Conservation (phyloP, 2,797 vertebrate species). For the Discoglossus pictus region DNA sequence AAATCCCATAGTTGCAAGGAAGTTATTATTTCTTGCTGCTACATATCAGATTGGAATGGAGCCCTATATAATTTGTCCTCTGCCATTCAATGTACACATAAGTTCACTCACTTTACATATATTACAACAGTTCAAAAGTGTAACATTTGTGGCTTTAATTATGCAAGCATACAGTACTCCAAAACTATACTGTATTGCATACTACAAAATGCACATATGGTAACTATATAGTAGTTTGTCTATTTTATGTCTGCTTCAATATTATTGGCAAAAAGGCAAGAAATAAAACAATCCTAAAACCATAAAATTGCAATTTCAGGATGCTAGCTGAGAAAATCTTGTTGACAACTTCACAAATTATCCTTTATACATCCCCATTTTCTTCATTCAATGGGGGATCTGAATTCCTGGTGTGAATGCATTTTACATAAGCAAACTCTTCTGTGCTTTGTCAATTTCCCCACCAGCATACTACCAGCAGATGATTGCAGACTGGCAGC, state of each 20-base stretch:
- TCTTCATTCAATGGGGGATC: constrained; percentile 1
- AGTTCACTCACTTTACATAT: no score
- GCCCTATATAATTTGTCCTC: no score
- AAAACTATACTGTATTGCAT: no score
- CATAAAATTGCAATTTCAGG: neutral
- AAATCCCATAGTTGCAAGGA: no score
- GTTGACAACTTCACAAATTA: constrained; percentile 11
- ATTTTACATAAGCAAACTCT: constrained; percentile 16
- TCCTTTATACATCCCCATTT: constrained; percentile 13
- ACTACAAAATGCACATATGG: no score
- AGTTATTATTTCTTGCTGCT: no score
- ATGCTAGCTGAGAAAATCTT: constrained; percentile 1
- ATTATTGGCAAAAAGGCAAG: neutral
- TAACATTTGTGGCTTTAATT: no score
- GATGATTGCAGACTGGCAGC: constrained; percentile 22
- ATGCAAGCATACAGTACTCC: no score
- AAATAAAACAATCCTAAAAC: neutral
- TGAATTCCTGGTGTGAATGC: constrained; percentile 6
- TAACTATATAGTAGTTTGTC: no score
- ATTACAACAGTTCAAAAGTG: no score
- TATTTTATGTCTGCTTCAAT: neutral
- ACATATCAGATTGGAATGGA: no score
- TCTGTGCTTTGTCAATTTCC: constrained; percentile 10
- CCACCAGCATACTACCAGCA: constrained; percentile 8
- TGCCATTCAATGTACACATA: no score